Base-by-base conservation (phyloP, 1,140 invertebrate genomes). In the Oryctes rhinoceros region DNA sequence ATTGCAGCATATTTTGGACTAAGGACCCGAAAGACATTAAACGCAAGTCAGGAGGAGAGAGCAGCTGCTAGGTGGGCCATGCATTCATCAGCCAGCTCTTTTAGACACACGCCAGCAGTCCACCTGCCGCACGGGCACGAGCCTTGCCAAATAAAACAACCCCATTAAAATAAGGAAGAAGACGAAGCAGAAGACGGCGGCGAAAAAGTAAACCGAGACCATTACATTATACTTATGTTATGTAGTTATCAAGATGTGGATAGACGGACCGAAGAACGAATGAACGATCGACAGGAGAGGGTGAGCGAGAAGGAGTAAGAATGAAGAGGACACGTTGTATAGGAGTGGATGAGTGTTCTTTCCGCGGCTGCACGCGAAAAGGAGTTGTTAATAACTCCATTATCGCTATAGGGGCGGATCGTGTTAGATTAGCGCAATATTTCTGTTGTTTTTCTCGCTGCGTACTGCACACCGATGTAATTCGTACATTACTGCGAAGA, bases 121-220 rank as follows among this genome's bases (percentile, higher is more conserved):
- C 75, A 76, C 75, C 75, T 76, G 75, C 75, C 75, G 75, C 75
- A 44, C 75, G 75, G 75, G 75, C 75, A 76, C 75, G 75, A 76
- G 75, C 75, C 75, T 76, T 48, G 75, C 75, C 44, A 76, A 76
- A 76, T 76, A 76, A 76, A 76, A 76, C 75, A 76, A 76, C 75
- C 75, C 75, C 75, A 76, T 76, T 76, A 76, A 76, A 76, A 76
- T 49, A 49, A 76, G 20, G 75, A 48, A 76, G 47, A 76, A 76
- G 24, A 71, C 20, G 65, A 71, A 71, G 65, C 20, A 71, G 24
- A 71, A 71, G 65, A 71, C 20, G 24, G 13, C 65, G 65, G 15
- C 65, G 65, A 71, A 71, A 71, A 71, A 71, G 37, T 71, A 71
- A 71, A 71, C 53, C 53, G 53, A 59, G 53, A 59, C 20, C 65